phyloP scores from a whole-genome alignment of 2,888 invertebrate genomes.

The Rhimphoctona megacephalus region DNA sequence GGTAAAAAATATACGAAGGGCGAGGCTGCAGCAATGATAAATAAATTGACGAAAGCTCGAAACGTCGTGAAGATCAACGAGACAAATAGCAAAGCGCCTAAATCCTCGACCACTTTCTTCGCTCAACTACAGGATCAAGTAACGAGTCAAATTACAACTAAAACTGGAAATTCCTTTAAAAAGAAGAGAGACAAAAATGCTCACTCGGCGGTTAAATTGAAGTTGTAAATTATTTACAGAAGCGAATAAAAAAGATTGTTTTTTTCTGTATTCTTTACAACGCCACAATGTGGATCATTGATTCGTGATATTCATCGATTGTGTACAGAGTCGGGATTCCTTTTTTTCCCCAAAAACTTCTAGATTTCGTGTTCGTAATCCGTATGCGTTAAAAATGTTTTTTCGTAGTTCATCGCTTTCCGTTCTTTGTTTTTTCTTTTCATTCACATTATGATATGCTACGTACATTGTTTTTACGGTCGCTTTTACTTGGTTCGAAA shows the following conservation, averaged over 20 bases:
- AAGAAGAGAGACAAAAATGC: constrained; percentile 81
- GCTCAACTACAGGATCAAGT: constrained; percentile 93
- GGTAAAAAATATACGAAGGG: constrained; percentile 86
- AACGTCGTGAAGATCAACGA: constrained; percentile 87
- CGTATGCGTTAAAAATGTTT: constrained; percentile 78
- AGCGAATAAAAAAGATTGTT: constrained; percentile 63
- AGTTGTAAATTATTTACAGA: constrained; percentile 85
- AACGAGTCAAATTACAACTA: constrained; percentile 85
- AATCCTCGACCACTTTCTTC: constrained; percentile 94
- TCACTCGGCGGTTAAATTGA: constrained; percentile 87
- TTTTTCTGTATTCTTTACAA: constrained; percentile 27
- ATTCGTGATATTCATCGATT: neutral
- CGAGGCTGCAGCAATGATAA: constrained; percentile 88
- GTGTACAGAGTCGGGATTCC: constrained; percentile 28
- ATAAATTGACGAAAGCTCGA: constrained; percentile 88
- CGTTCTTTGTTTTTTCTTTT: constrained; percentile 16
- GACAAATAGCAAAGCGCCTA: constrained; percentile 86
- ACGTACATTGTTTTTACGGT: constrained; percentile 51
- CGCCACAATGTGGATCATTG: constrained; percentile 24
- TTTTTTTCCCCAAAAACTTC: constrained; percentile 57
- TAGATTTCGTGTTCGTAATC: constrained; percentile 74
- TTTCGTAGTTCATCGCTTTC: constrained; percentile 39
- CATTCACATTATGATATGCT: constrained; percentile 58
- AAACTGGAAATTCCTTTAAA: constrained; percentile 79
- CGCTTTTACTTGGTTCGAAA: constrained; percentile 67